A percentile compares a stretch with the other conserved stretches of the same genome.
phyloP scores from a whole-genome alignment of 2,113 vertebrate genomes.

The Parotia lawesii region DNA sequence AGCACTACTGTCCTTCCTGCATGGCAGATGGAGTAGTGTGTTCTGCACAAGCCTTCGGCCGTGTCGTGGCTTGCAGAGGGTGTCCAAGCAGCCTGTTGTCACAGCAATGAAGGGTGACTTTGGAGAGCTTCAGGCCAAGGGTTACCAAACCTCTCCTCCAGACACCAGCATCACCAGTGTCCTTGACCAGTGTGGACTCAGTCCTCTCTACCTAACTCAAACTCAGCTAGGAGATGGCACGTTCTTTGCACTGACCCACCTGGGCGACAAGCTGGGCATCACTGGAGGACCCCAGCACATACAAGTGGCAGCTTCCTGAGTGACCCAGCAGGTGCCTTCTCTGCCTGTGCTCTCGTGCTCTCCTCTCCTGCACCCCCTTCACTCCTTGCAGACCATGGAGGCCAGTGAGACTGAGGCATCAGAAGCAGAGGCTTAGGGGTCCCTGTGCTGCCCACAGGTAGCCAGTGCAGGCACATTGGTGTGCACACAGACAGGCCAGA shows the following conservation, averaged over 20 bases:
- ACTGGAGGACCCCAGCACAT: not conserved
- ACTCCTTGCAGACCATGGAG: not conserved
- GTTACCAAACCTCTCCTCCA: not conserved
- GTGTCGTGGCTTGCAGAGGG: accelerated
- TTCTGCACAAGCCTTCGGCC: not conserved
- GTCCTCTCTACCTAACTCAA: not conserved
- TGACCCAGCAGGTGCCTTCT: not conserved
- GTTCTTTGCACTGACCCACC: not conserved
- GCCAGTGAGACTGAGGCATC: not conserved
- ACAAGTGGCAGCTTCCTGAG: not conserved
- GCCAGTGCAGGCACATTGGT: accelerated
- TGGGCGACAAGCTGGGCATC: not conserved
- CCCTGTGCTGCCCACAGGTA: not conserved
- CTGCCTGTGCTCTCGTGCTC: not conserved
- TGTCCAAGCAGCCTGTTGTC: not conserved
- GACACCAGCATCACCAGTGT: not conserved
- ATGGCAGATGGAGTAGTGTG: not conserved
- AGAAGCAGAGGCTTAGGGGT: not conserved
- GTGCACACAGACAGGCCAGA: not conserved
- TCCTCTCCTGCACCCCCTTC: not conserved
- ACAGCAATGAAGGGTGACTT: not conserved
- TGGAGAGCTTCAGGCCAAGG: not conserved
- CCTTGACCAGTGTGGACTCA: not conserved
- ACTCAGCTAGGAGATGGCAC: not conserved
- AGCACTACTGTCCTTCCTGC: not conserved